phyloP scores from a whole-genome alignment of 2,797 vertebrate species.

The Ataeniobius toweri region DNA sequence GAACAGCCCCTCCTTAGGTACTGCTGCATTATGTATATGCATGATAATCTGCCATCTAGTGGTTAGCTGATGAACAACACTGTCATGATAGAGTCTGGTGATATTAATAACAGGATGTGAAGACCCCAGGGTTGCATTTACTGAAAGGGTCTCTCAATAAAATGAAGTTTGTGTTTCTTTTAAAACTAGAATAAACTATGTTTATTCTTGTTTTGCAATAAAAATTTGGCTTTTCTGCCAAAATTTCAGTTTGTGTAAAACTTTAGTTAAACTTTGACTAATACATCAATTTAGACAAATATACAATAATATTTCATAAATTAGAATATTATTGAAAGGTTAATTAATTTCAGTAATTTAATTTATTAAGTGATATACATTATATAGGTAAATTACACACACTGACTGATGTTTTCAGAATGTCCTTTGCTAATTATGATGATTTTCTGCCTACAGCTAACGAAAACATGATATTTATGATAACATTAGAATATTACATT shows the following conservation, averaged over 20 bases:
- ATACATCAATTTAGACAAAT: not conserved
- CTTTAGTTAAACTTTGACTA: too few species aligned
- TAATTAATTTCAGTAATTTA: too few species aligned
- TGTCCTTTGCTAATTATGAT: too few species aligned
- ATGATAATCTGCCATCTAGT: constrained; percentile 78
- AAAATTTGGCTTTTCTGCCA: too few species aligned
- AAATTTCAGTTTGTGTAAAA: not conserved
- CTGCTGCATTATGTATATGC: constrained; percentile 59
- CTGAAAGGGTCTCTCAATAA: constrained; percentile 28
- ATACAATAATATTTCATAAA: not conserved
- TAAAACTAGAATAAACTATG: not conserved
- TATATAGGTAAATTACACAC: too few species aligned
- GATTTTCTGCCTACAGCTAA: too few species aligned
- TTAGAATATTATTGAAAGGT: too few species aligned
- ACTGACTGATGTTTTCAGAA: too few species aligned
- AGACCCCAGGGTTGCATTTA: constrained; percentile 54
- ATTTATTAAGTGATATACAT: too few species aligned
- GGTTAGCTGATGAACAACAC: constrained; percentile 44
- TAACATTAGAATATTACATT: too few species aligned
- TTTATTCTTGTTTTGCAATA: too few species aligned
- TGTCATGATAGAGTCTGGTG: not conserved
- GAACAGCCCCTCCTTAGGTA: constrained; percentile 43
- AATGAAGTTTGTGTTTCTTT: not conserved
- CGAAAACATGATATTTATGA: too few species aligned
- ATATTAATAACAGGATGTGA: constrained; percentile 43